Evolutionary conservation across 2,797 vertebrate species (phyloP).

Genomic region (Cyclopterus lumpus): DNA sequence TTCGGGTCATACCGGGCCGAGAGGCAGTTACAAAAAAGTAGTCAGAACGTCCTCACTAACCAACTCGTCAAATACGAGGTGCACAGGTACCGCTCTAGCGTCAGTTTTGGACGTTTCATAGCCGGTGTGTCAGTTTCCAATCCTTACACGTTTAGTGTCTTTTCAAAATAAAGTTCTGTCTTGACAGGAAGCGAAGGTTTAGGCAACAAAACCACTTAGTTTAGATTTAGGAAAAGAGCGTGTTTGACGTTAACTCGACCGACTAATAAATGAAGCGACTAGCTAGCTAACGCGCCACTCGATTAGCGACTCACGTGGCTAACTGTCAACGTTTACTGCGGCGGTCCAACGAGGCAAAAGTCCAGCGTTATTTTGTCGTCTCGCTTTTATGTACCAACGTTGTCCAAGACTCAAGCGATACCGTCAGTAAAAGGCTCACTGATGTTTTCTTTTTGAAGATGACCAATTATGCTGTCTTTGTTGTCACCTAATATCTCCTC

Average conservation of each 20-base stretch:
- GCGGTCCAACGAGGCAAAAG: too few relatives aligned
- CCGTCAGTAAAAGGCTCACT: slow-evolving; percentile 3
- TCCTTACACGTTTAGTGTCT: background rate
- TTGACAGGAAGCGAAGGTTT: background rate
- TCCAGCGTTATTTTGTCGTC: too few relatives aligned
- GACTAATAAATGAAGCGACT: background rate
- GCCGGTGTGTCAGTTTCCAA: background rate
- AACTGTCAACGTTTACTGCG: too few relatives aligned
- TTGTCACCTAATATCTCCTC: slow-evolving; percentile 5
- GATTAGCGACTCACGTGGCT: too few relatives aligned
- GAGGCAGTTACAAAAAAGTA: background rate
- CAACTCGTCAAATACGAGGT: background rate
- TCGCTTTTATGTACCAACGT: background rate
- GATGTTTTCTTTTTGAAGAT: slow-evolving; percentile 27
- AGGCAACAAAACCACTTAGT: background rate
- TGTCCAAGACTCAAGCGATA: background rate
- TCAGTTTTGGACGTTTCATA: background rate
- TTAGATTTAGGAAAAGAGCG: too few relatives aligned
- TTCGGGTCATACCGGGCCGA: too few relatives aligned
- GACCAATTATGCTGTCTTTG: slow-evolving; percentile 13
- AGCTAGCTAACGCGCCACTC: background rate
- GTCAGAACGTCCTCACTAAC: background rate
- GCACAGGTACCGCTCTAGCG: too few relatives aligned
- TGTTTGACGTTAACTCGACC: background rate
- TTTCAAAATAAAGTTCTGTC: background rate